Base-by-base conservation (phyloP, 2,113 vertebrate genomes). In the Aspiorhynchus laticeps region DNA sequence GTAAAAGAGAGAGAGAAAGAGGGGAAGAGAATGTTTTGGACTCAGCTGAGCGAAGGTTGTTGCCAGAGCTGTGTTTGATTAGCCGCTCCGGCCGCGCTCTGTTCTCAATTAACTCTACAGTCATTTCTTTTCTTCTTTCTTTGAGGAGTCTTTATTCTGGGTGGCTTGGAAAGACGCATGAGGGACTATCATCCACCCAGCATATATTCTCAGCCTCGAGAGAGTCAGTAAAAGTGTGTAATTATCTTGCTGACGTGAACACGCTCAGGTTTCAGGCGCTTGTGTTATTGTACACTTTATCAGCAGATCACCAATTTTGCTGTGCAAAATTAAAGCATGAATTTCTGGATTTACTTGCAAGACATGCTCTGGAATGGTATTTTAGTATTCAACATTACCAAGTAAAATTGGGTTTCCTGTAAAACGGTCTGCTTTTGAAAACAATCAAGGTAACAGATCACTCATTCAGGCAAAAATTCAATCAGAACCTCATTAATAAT, bases 1-100 rank as follows among this genome's bases (percentile, higher is more conserved):
- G 41, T 51, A 67, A 84, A 17, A 75, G 86, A 83, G 67, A 69
- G 61, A 80, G 77, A 59, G 81, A 76, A 24, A 59, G 53, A 75
- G 61, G 48, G 67, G 59, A 59, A 82, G 75, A 85, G 84, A 63
- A 51, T 41, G 63, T n/a, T 65, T 86, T 65, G 31, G 73, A 33
- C 28, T 65, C 21, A 43, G 67, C 84, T 74, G 74, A 51, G 38
- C 41, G 53, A 43, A 31, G 65, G 74, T 61, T 87, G 75, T 83
- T 88, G 87, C 80, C 69, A 87, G 85, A 87, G 86, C 89, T 89
- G 91, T 80, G 56, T 91, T 87, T 89, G 87, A 91, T 91, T 89
- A 90, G 86, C 59, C 67, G 43, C 87, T 89, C 71, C 9, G 56
- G 83, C 65, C 87, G 81, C 53, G 65, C 84, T 90, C 89, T 90